Evolutionary conservation across 2,113 vertebrate genomes (phyloP), one percentile per base, ranked within the genome.

Genomic region (Neogobius melanostomus): DNA sequence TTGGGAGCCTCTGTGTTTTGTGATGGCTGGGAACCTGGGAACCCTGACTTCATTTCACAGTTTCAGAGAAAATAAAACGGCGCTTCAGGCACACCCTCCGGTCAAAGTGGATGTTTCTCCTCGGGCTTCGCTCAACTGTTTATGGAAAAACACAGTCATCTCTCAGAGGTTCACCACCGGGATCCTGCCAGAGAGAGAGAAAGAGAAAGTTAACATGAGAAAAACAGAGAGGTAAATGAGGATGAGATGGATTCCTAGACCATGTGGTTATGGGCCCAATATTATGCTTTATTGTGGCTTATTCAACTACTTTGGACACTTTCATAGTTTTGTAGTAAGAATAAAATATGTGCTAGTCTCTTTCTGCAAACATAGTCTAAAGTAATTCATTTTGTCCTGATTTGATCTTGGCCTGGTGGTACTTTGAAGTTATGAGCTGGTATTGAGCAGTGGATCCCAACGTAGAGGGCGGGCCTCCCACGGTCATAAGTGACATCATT

Each of bases 161-260:
- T 94, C 89, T 94, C 89, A 94, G 85, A 94, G 91, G 90, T 93
- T 94, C 88, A 94, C 93, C 70, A 94, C 93, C 57, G 93, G 93
- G 85, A 94, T 93, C 87, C 93, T 94, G 87, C 72, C 82, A 83
- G 59, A 75, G 80, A 54, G 78, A 91, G 76, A 87, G 77, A 88
- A 45, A 85, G 17, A 85, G 50, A 62, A 67, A 76, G 48, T n/a
- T 50, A 42, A 1, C 52, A 64, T 21, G 36, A 44, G 16, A 12
- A 48, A 52, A 43, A n/a, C 9, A 28, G 62, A 59, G 68, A 60
- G 46, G 69, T 64, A 17, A 54, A 54, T 54, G 9, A 54, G 21
- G 53, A 17, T 54, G 52, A 52, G 50, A 6, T 36, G 28, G 28
- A 3, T 36, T 36, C 28, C 1, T 5, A 36, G 2, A 36, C 28